Base-by-base conservation (phyloP, 2,113 vertebrate genomes). In the Ictidomys tridecemlineatus region DNA sequence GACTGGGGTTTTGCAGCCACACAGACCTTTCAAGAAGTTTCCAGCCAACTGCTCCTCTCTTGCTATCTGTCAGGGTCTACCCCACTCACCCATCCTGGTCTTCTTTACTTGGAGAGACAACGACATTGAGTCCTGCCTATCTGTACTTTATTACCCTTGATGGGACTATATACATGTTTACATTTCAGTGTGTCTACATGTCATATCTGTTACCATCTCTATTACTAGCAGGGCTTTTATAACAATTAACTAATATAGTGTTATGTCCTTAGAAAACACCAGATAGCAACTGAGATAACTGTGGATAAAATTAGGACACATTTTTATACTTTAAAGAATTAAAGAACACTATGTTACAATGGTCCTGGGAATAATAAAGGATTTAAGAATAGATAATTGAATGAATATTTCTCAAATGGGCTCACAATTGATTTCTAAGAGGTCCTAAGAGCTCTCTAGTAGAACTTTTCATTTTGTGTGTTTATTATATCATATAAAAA, bases 271-370 rank as follows among this genome's bases (percentile, higher is more conserved):
- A 45, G 90, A 95, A 86, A 93, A 83, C 42, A 82, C 1, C 53
- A 90, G 39, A 89, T 91, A 69, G 53, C 51, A 92, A 83, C n/a
- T 67, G 63, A 95, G 53, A 22, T 90, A 86, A 84, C 90, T 72
- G 24, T 58, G 45, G 37, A 89, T 48, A 96, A 88, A 90, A 85
- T 74, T 39, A 92, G 53, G 85, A 72, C 42, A 63, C 70, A 70
- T 77, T 84, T 95, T 93, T 95, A 72, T 78, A 76, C 76, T 91
- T 95, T 69, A 94, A 93, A 82, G 16, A 94, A 93, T 88, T 85
- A 95, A 93, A 93, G 37, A 88, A 73, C 18, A 51, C 13, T 83
- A 39, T 76, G 70, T 37, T 86, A 16, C 48, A 53, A 88, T 83
- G 63, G 58, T 16, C 72, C 93, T 90, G 48, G 77, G 95, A 92